Conservation (phyloP, 37 sponge, comb jelly and placozoan species). For the Tethya wilhelma region DNA sequence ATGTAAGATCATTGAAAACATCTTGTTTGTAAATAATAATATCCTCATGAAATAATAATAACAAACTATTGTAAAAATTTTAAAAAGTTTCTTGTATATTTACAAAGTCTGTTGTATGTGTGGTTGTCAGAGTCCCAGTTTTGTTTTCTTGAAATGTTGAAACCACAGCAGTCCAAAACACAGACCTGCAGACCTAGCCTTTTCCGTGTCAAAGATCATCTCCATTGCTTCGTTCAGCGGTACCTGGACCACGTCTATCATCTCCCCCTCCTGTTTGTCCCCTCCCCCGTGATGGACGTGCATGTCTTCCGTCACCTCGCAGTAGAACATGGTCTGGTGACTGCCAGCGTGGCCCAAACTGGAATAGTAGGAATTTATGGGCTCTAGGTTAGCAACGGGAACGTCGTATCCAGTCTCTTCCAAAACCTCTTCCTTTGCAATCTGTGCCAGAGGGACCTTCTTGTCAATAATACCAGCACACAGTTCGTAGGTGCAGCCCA, state of each 20-base stretch:
- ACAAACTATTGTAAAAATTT: neutral
- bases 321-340: slow-evolving; percentile 70
- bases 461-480: slow-evolving; percentile 96
- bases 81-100: neutral
- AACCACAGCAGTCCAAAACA: slow-evolving; percentile 89
- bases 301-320: slow-evolving; percentile 93
- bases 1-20: too few relatives aligned
- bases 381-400: slow-evolving; percentile 63
- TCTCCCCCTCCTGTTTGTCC: slow-evolving; percentile 77
- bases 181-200: slow-evolving; percentile 69
- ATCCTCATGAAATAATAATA: too few relatives aligned
- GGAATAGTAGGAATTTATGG: slow-evolving; percentile 46
- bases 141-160: slow-evolving; percentile 48
- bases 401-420: slow-evolving; percentile 91
- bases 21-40: too few relatives aligned
- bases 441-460: slow-evolving; percentile 59
- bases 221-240: slow-evolving; percentile 55
- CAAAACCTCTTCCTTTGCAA: slow-evolving; percentile 85
- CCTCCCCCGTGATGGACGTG: slow-evolving; percentile 73
- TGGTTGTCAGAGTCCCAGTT: neutral
- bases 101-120: neutral
- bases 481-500: slow-evolving; percentile 87
- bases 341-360: slow-evolving; percentile 84
- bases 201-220: slow-evolving; percentile 61
- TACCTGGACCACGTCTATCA: slow-evolving; percentile 90